A percentile compares a stretch with the other conserved stretches of the same genome.
Conservation (phyloP, 1,140 invertebrate species). For the Drosophila saltans region DNA sequence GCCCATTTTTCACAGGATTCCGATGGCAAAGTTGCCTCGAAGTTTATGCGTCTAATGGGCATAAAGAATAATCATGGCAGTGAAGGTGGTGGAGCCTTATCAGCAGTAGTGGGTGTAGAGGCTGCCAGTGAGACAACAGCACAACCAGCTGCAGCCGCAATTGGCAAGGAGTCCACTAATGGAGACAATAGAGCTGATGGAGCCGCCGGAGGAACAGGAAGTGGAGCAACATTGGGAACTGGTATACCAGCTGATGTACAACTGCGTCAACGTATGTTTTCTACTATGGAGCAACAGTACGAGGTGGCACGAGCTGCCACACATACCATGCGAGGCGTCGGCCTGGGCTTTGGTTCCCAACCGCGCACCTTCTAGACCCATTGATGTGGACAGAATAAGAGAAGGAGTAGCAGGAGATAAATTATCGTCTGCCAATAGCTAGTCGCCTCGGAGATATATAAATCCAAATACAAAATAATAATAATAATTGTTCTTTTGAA, state of each 20-base stretch:
- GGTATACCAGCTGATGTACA: slow-evolving; percentile 85
- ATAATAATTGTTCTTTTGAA: not conserved
- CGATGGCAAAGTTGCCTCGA: slow-evolving; percentile 95
- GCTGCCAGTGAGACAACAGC: slow-evolving; percentile 33
- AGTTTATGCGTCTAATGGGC: slow-evolving; percentile 98
- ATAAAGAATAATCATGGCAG: slow-evolving; percentile 85
- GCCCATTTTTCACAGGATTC: slow-evolving; percentile 94
- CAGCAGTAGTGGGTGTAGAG: slow-evolving; percentile 3
- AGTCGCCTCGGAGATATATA: slow-evolving; percentile 7
- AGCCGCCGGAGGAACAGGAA: not conserved
- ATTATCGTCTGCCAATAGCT: slow-evolving; percentile 4
- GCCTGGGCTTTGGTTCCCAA: slow-evolving; percentile 89
- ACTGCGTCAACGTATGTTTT: slow-evolving; percentile 96
- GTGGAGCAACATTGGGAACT: slow-evolving; percentile 21
- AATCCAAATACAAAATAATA: not conserved
- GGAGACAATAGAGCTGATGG: slow-evolving; percentile 8
- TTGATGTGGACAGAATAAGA: slow-evolving; percentile 1
- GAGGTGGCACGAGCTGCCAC: slow-evolving; percentile 96
- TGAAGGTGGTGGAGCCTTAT: slow-evolving; percentile 5
- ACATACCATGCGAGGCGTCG: slow-evolving; percentile 96
- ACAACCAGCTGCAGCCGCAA: slow-evolving; percentile 7
- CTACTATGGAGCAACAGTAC: slow-evolving; percentile 96
- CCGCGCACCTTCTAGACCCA: slow-evolving; percentile 64
- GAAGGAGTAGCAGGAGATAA: not conserved
- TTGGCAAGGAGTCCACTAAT: slow-evolving; percentile 1